A percentile compares a stretch with the other conserved stretches of the same genome.
Evolutionary conservation across 2,888 invertebrate species (phyloP).

Genomic region (Teleogryllus oceanicus): DNA sequence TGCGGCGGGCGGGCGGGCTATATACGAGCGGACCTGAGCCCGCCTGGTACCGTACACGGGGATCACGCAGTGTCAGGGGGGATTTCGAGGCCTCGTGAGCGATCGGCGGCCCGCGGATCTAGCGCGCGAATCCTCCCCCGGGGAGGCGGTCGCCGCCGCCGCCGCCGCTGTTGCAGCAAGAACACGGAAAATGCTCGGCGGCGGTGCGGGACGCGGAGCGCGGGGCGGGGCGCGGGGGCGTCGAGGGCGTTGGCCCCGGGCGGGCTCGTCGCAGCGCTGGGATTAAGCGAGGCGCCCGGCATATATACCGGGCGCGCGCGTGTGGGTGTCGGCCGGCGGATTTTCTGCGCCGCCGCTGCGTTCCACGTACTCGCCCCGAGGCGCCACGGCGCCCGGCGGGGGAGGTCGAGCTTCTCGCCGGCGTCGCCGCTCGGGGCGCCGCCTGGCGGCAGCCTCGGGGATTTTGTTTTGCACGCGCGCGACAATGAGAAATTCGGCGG

Average conservation of each 20-base stretch:
- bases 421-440: too few relatives aligned
- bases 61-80: conserved; percentile 30
- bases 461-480: too few relatives aligned
- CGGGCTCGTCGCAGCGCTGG: background rate
- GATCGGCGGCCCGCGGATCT: conserved; percentile 26
- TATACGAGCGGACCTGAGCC: conserved; percentile 18
- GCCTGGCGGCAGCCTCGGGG: too few relatives aligned
- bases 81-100: conserved; percentile 28
- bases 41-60: conserved; percentile 23
- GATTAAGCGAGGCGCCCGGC: conserved; percentile 18
- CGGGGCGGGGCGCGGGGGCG: too few relatives aligned
- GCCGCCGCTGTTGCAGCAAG: background rate
- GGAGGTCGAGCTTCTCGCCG: too few relatives aligned
- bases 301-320: background rate
- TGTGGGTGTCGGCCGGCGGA: background rate
- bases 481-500: too few relatives aligned
- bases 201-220: too few relatives aligned
- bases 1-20: background rate
- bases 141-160: background rate
- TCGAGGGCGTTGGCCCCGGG: conserved; percentile 12
- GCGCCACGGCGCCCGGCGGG: background rate
- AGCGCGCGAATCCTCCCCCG: background rate
- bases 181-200: background rate
- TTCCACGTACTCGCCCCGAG: background rate
- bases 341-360: background rate